Percentiles rank a stretch among this genome's conserved stretches.
Evolutionary conservation across 2,797 vertebrate species (phyloP).

Genomic region (Sarcoramphus papa): DNA sequence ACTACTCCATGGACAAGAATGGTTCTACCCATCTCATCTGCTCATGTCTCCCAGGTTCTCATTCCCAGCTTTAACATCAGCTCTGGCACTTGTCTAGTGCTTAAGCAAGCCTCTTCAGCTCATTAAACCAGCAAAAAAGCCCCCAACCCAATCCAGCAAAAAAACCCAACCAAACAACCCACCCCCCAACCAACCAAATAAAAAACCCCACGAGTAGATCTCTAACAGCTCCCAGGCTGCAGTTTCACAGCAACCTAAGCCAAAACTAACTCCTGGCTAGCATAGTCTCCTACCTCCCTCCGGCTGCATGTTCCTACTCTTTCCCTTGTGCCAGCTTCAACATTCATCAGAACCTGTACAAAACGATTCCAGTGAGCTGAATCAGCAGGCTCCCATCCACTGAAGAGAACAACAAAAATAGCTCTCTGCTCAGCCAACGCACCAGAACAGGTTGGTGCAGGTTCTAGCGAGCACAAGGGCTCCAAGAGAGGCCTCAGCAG

Average conservation of each 20-base stretch:
- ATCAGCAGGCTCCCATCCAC: background rate
- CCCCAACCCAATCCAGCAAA: background rate
- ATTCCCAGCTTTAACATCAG: background rate
- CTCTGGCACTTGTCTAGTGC: background rate
- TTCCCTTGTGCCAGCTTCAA: background rate
- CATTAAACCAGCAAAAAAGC: background rate
- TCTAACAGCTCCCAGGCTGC: background rate
- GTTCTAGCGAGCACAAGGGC: background rate
- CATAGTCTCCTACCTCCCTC: background rate
- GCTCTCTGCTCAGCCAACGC: background rate
- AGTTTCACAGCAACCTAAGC: background rate
- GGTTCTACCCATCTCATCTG: background rate
- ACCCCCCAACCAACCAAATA: background rate
- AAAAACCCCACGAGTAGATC: accelerated
- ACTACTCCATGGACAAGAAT: background rate
- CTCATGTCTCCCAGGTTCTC: background rate
- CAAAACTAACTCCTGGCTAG: background rate
- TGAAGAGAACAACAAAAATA: background rate
- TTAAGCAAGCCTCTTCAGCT: background rate
- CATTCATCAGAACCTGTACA: background rate
- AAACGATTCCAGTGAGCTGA: background rate
- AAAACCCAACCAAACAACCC: background rate
- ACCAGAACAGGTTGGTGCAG: constrained; percentile 10
- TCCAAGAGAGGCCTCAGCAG: background rate
- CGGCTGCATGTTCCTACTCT: background rate